A percentile compares a stretch with the other conserved stretches of the same genome.
These are phyloP conservation scores for Hylomyscus alleni DNA, from an alignment of 2,797 vertebrate species.

Conservation along the genomic window DNA sequence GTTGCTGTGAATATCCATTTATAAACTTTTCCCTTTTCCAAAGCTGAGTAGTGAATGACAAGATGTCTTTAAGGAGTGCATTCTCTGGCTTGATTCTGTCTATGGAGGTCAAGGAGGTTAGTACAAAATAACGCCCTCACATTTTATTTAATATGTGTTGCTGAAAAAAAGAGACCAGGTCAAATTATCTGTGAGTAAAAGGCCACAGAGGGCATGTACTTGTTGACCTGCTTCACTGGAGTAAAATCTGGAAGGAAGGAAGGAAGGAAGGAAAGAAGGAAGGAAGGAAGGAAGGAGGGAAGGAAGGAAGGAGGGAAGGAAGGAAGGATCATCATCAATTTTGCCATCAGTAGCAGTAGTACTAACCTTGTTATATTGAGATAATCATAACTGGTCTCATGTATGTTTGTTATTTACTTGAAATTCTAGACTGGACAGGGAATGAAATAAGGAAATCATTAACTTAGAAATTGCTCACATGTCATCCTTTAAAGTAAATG, in stretches of 20 bases:
- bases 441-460: slow-evolving; percentile 25
- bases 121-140: not conserved
- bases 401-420: not conserved
- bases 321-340: not conserved
- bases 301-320: not conserved
- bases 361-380: not conserved
- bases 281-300: not conserved
- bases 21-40: not conserved
- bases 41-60: not conserved
- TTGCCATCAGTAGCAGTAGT: not conserved
- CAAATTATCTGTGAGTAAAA: slow-evolving; percentile 10
- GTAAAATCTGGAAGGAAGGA: slow-evolving; percentile 1
- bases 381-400: not conserved
- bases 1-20: not conserved
- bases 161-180: not conserved
- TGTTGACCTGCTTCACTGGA: not conserved
- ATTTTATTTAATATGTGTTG: not conserved
- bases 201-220: not conserved
- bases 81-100: not conserved
- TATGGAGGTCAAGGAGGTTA: not conserved
- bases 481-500: not conserved
- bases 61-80: too few species aligned
- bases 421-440: not conserved
- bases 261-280: not conserved
- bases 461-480: not conserved